Conservation (phyloP, 2,888 invertebrate species). For the Eudasyphora cyanicolor region DNA sequence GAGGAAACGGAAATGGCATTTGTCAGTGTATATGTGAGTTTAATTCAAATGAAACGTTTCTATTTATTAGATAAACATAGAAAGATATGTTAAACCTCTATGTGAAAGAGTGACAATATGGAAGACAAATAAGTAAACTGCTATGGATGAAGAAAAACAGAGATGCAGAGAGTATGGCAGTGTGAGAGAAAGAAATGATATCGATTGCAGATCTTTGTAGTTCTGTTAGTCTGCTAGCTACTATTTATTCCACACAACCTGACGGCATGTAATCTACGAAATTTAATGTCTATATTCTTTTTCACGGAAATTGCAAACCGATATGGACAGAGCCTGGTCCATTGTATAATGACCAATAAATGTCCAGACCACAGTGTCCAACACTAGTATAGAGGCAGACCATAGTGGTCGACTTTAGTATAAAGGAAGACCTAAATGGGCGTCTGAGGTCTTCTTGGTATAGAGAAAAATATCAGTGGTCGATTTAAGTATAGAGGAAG, state of each 20-base stretch:
- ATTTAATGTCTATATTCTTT: no score
- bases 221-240: neutral
- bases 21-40: neutral
- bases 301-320: no score
- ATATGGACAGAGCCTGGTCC: no score
- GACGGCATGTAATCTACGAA: neutral
- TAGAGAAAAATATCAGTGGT: no score
- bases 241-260: neutral
- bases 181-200: neutral
- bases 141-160: neutral
- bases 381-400: no score
- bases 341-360: no score
- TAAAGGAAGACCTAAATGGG: no score
- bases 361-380: no score
- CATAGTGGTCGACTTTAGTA: no score
- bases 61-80: neutral
- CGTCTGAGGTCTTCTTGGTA: no score
- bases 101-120: neutral
- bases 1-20: neutral
- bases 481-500: no score
- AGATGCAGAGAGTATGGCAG: no score
- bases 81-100: neutral
- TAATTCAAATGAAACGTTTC: slow-evolving; percentile 1
- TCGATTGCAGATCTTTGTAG: neutral
- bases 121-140: neutral